Base-by-base conservation (phyloP, 2,888 invertebrate species). In the Blera fallax region DNA sequence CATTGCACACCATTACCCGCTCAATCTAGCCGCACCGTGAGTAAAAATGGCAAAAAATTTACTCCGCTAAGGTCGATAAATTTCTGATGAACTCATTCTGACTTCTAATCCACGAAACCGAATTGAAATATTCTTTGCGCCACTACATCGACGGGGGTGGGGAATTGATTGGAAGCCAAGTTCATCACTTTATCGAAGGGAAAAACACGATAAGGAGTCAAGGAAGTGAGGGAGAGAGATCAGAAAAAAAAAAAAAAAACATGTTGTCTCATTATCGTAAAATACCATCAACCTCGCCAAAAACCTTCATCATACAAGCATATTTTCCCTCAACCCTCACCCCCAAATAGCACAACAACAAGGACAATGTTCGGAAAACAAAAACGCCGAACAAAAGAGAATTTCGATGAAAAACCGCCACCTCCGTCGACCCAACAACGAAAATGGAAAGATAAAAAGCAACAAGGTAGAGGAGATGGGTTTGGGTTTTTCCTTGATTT, bases 1-100 rank as follows among this genome's bases (percentile, higher is more conserved):
- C 76, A 85, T 76, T 85, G 85, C 85, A 85, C 85, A 72, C 85
- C 81, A 85, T 85, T 85, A 85, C 74, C 81, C 85, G 81, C 79
- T 84, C 74, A 84, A 84, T 80, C 80, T 79, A 79, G 67, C 79
- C 80, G 37, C 64, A 70, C 73, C 34, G 40, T n/a, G 32, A 54
- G 48, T 27, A 54, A 24, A 50, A 56, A 16, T 10, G 56, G 60
- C 32, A 32, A 27, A 37, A 54, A 65, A 67, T 16, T 52, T n/a
- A 45, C 64, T 64, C 56, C 29, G 69, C 43, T 52, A 73, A 52
- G 85, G 81, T 76, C 85, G 76, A 85, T 85, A 85, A 85, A 85
- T 70, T 85, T 80, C 80, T 85, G 84, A 85, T 85, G 84, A 85
- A 80, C 80, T 54, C 80, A 85, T 85, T 85, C 56, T 60, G 52